Evolutionary conservation across 2,113 vertebrate species (phyloP).

Genomic region (Pterocles gutturalis): DNA sequence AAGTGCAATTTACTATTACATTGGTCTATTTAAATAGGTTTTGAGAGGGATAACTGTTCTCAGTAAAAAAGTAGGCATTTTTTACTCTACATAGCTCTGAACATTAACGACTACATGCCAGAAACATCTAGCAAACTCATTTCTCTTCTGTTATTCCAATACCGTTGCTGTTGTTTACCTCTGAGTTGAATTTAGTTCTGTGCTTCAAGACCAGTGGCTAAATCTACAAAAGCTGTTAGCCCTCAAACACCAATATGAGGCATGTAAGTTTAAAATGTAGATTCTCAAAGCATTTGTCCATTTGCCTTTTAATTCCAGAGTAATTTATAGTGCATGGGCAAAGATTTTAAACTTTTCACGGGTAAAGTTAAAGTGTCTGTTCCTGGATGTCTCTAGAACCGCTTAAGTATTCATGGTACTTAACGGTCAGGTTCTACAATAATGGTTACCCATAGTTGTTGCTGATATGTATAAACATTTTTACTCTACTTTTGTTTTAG

Average conservation of each 20-base stretch:
- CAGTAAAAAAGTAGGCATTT: neutral
- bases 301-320: neutral
- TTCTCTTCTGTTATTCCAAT: conserved; percentile 8
- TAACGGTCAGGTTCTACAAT: neutral
- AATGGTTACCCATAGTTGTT: neutral
- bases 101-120: conserved; percentile 26
- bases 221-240: neutral
- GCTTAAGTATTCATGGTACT: neutral
- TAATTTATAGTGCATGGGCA: neutral
- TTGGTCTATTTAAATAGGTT: conserved; percentile 34
- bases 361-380: neutral
- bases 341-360: neutral
- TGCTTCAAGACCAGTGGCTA: neutral
- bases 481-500: neutral
- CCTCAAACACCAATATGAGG: neutral
- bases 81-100: neutral
- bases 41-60: conserved; percentile 9
- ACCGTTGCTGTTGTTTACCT: neutral
- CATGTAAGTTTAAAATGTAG: neutral
- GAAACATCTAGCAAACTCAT: neutral
- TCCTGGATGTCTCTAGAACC: neutral
- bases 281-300: neutral
- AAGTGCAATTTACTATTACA: conserved; percentile 20
- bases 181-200: neutral
- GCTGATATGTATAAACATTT: neutral